A percentile compares a stretch with the other conserved stretches of the same genome.
phyloP scores from a whole-genome alignment of 2,113 vertebrate species.

The Sebastes schlegelii region DNA sequence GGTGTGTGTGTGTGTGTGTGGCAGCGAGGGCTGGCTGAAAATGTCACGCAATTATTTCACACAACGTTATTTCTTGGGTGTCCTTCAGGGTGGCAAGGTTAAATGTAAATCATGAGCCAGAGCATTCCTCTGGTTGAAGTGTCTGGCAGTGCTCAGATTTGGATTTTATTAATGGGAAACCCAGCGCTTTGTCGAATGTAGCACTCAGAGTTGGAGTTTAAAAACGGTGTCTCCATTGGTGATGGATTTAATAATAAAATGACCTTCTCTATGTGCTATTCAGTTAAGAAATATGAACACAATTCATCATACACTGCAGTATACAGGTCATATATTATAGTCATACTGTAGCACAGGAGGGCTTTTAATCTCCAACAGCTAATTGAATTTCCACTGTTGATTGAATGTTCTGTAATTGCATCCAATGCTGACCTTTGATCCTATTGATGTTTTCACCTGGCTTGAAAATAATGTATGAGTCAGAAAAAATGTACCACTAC shows the following conservation, averaged over 20 bases:
- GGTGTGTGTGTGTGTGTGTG: conserved; percentile 1
- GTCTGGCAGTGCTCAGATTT: background rate
- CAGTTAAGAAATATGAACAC: background rate
- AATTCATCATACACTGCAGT: conserved; percentile 13
- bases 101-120: conserved; percentile 24
- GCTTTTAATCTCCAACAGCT: conserved; percentile 17
- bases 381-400: conserved; percentile 45
- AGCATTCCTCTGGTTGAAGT: conserved; percentile 18
- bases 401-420: conserved; percentile 23
- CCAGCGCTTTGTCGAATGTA: background rate
- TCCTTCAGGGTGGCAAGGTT: conserved; percentile 63
- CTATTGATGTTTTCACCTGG: conserved; percentile 24
- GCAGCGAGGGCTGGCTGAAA: conserved; percentile 28
- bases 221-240: background rate
- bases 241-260: background rate
- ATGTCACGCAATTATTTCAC: conserved; percentile 49
- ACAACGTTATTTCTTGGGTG: conserved; percentile 35
- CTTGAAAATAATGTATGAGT: conserved; percentile 10
- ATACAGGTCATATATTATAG: background rate
- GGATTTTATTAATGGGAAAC: conserved; percentile 17
- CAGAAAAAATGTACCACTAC: background rate
- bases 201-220: background rate
- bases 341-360: background rate
- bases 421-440: conserved; percentile 44
- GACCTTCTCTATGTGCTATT: background rate